Conservation (phyloP, 2,113 vertebrate species). For the Pimephales promelas region DNA sequence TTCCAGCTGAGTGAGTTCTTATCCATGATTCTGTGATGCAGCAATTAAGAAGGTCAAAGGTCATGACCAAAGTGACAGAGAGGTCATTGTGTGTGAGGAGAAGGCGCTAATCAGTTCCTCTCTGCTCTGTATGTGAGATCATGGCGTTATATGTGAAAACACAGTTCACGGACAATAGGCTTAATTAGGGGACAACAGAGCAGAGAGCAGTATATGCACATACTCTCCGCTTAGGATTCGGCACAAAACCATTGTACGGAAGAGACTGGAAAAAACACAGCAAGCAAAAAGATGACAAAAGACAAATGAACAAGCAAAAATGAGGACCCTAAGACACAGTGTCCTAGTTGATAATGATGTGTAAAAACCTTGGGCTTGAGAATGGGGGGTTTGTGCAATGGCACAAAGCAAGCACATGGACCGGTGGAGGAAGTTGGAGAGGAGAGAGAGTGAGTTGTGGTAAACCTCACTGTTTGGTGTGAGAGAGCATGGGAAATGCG, state of each 20-base stretch:
- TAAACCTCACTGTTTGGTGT: conserved; percentile 73
- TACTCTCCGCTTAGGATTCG: neutral
- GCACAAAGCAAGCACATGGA: conserved; percentile 45
- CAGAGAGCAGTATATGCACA: conserved; percentile 17
- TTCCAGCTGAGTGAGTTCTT: conserved; percentile 42
- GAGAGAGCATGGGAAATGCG: conserved; percentile 79
- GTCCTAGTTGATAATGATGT: conserved; percentile 73
- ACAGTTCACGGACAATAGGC: conserved; percentile 20
- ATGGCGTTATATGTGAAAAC: conserved; percentile 45
- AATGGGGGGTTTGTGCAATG: conserved; percentile 43
- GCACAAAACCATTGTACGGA: neutral
- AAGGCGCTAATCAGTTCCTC: conserved; percentile 42
- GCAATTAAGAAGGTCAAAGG: conserved; percentile 49
- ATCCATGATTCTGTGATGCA: conserved; percentile 40
- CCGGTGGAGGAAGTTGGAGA: conserved; percentile 61
- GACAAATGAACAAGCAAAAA: conserved; percentile 64
- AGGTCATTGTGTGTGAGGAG: conserved; percentile 16
- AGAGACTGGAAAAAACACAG: conserved; percentile 19
- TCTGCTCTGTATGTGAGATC: conserved; percentile 43
- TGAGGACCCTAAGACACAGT: conserved; percentile 65
- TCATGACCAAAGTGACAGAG: conserved; percentile 34
- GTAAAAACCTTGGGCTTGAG: conserved; percentile 59
- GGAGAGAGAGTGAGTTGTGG: conserved; percentile 63
- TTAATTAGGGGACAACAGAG: conserved; percentile 23
- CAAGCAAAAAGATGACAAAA: conserved; percentile 53